Percentiles rank a stretch among this genome's conserved stretches.
Evolutionary conservation across 2,113 vertebrate genomes (phyloP).

Genomic region (Engystomops pustulosus): DNA sequence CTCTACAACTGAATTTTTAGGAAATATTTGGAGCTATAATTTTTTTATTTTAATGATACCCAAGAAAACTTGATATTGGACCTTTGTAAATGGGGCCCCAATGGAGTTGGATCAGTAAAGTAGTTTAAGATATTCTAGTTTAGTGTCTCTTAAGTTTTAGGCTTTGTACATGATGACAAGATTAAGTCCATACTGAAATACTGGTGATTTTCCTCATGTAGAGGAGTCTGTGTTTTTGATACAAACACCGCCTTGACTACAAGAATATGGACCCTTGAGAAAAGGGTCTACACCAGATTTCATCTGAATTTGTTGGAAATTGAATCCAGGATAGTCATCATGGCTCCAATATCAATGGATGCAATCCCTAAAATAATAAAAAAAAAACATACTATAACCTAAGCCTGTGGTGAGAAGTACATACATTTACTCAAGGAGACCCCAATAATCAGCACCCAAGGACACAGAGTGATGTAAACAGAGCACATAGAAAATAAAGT

Average conservation of each 20-base stretch:
- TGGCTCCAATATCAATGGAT: not conserved
- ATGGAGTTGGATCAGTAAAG: not conserved
- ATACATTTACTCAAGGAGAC: not conserved
- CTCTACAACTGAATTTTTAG: not conserved
- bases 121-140: no score
- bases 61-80: no score
- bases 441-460: not conserved
- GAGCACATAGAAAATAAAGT: slow-evolving; percentile 53
- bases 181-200: not conserved
- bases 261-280: no score
- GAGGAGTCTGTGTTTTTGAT: no score
- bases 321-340: not conserved
- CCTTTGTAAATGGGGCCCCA: not conserved
- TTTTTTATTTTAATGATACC: no score
- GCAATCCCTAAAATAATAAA: no score
- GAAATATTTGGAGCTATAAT: not conserved
- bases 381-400: not conserved
- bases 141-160: no score
- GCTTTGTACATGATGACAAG: no score
- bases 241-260: no score
- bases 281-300: no score
- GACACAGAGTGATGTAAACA: slow-evolving; percentile 20
- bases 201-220: no score
- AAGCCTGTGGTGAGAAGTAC: not conserved
- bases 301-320: not conserved